Base-by-base conservation (phyloP, 37 sponge, comb jelly and placozoan genomes). In the Cliona cf. orientalis region DNA sequence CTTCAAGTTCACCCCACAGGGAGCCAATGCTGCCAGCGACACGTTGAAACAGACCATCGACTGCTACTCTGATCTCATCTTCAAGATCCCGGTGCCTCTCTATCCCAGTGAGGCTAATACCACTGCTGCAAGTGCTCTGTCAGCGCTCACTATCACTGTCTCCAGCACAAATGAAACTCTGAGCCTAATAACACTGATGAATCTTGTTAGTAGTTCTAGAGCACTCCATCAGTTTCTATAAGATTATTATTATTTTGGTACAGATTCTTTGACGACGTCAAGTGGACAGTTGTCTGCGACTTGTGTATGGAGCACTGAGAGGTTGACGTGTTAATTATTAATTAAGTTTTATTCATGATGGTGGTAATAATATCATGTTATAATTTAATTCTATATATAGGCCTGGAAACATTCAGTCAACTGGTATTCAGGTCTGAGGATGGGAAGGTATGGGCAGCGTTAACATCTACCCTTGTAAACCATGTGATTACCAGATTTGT, bases 401-500 rank as follows among this genome's bases (percentile, higher is more conserved):
- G 97, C 28, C 28, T 97, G 61, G 97, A 97, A 70, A 97, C 97
- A 21, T 97, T 97, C 73, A 90, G 92, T 45, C 97, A 97, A 66
- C 71, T 97, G 57, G 78, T 97, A 19, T 79, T 83, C 68, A 39
- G 33, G 44, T 66, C 46, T 32, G 22, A 37, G 32, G 80, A 86
- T 56, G 83, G 41, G 0, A n/a, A 42, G 60, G 89, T 88, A 23
- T 64, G 22, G n/a, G n/a, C n/a, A n/a, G n/a, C n/a, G n/a, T n/a
- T n/a, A n/a, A n/a, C n/a, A n/a, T n/a, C n/a, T n/a, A n/a, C n/a
- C n/a, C n/a, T n/a, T n/a, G n/a, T n/a, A n/a, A n/a, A n/a, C n/a
- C n/a, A n/a, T n/a, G n/a, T n/a, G n/a, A n/a, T n/a, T n/a, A n/a
- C n/a, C n/a, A n/a, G n/a, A n/a, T n/a, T n/a, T n/a, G n/a, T n/a